Evolutionary conservation across 2,888 invertebrate species (phyloP), one percentile per base, ranked within the genome.

Genomic region (Polymixis lichenea): DNA sequence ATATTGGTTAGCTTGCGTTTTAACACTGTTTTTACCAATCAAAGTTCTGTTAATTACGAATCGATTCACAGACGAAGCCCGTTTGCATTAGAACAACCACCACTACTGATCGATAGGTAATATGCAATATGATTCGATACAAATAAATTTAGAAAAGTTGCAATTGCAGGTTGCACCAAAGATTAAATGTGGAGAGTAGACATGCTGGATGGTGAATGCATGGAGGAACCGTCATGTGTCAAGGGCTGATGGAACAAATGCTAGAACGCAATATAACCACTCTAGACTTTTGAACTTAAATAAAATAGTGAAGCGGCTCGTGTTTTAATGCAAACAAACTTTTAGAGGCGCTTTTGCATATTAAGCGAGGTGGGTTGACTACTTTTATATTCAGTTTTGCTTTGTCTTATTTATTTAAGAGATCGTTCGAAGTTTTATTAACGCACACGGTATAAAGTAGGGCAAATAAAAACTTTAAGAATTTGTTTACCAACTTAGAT

Each of bases 241-340:
- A 92, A 91, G 91, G 92, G 91, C 89, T 92, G 90, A 94, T 92
- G 91, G 91, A 94, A 95, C 95, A 95, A 96, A 96, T 96, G 96
- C 95, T 92, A 95, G 93, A 96, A 96, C 96, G 96, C 96, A 96
- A 96, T 95, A 95, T 96, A 96, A 96, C 96, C 96, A 95, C 93
- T 95, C 94, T 95, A 96, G 95, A 96, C 95, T 94, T 90, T 91
- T 93, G 89, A 95, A 96, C 94, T 96, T 92, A 96, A 96, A 96
- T 91, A 96, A 96, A 96, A 96, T 95, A 95, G 95, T 96, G 94
- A 96, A 96, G 96, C 96, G 96, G 96, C 96, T 96, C 94, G 96
- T 96, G 96, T 96, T 96, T 95, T 96, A 96, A 96, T 96, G 96
- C 96, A 96, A 96, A 96, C 96, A 96, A 96, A 96, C 96, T 96